A percentile compares a stretch with the other conserved stretches of the same genome.
Conservation (phyloP, 1,140 invertebrate genomes). For the Eurytemora carolleeae region DNA sequence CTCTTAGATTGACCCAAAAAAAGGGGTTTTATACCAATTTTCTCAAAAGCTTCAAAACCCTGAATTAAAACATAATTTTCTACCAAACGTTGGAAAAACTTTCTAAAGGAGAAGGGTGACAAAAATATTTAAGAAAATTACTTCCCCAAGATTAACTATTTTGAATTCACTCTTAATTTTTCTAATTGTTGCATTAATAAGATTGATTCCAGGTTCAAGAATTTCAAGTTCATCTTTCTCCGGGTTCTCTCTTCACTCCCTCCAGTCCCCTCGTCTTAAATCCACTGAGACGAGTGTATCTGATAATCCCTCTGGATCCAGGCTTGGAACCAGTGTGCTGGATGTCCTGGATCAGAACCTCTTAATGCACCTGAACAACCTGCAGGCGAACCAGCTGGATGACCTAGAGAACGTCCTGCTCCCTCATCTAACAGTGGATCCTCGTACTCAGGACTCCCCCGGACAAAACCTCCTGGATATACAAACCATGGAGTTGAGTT, state of each 20-base stretch:
- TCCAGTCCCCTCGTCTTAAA: background rate
- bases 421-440: slow-evolving; percentile 5
- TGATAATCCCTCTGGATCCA: background rate
- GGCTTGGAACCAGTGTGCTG: background rate
- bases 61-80: too few species aligned
- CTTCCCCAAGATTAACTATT: too few species aligned
- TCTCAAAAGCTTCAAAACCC: too few species aligned
- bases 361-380: slow-evolving; percentile 2
- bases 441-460: background rate
- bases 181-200: too few species aligned
- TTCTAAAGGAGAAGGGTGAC: too few species aligned
- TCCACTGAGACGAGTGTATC: background rate
- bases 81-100: too few species aligned
- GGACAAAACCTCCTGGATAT: background rate
- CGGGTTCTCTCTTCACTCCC: background rate
- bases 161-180: too few species aligned
- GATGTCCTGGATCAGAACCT: slow-evolving; percentile 6
- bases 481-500: too few species aligned
- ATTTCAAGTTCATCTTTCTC: background rate
- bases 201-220: background rate
- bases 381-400: slow-evolving; percentile 14
- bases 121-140: too few species aligned
- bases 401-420: slow-evolving; percentile 11
- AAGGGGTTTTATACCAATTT: too few species aligned
- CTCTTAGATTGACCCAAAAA: too few species aligned